Base-by-base conservation (phyloP, 2,888 invertebrate species). In the Biston betularia region DNA sequence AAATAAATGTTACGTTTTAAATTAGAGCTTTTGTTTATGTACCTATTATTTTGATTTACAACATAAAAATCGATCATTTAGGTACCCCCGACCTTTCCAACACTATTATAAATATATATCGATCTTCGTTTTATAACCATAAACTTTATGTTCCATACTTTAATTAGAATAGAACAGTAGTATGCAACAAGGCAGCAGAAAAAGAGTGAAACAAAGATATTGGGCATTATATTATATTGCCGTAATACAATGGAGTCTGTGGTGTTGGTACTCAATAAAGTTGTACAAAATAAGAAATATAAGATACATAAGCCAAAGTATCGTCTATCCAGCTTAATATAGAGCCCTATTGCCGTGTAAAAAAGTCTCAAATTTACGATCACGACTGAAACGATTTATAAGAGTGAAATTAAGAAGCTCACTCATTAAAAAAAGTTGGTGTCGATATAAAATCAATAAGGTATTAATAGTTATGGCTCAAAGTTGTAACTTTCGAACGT, bases 401-500 rank as follows among this genome's bases (percentile, higher is more conserved):
- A 14, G 56, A 56, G 56, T 45, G 56, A 56, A 56, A 56, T 56
- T 46, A 35, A 56, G 45, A 56, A 55, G 44, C 42, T 44, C 33
- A 24, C 42, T 54, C 2, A n/a, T 44, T 33, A 56, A 34, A 56
- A 56, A 56, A 56, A 56, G 54, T 42, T 45, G 34, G 56, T 56
- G 45, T 56, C 57, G 48, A 38, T 57, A 57, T 48, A 57, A 57
- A 57, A 48, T 57, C 48, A 48, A 57, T 57, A 57, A 48, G 38
- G 6, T 44, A 54, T 54, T 54, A 54, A 42, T 40, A 35, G 24
- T 42, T 24, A 54, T 60, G 49, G 44, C 15, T 40, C 42, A 42
- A 46, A 54, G 52, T 53, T 54, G 42, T 65, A 65, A 65, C 65
- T 65, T 66, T 66, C 61, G 65, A 61, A 61, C 61, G 57, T 57